These are phyloP conservation scores for Strix uralensis DNA, from an alignment of 2,113 vertebrate species.

Conservation along the genomic window DNA sequence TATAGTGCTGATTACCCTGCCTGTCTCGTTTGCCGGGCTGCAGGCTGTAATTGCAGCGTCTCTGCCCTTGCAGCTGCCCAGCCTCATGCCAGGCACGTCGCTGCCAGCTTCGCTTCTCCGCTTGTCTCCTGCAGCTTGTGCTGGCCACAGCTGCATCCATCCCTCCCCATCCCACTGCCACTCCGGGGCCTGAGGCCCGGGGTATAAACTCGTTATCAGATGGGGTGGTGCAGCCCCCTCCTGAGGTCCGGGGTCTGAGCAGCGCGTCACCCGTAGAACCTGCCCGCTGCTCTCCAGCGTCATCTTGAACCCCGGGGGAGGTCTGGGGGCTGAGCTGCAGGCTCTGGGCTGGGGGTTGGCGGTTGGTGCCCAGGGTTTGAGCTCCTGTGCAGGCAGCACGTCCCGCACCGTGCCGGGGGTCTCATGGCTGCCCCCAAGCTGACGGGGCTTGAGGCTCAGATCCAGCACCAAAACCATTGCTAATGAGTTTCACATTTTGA, in stretches of 20 bases:
- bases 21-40: not conserved
- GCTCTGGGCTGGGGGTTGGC: not conserved
- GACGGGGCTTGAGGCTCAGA: not conserved
- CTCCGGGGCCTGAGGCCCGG: not conserved
- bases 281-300: not conserved
- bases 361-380: no score
- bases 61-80: not conserved
- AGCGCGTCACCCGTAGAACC: fast-evolving
- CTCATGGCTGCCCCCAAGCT: not conserved
- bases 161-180: not conserved
- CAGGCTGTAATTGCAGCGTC: not conserved
- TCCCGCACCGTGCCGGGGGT: not conserved
- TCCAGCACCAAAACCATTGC: not conserved
- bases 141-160: not conserved
- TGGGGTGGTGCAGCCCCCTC: not conserved
- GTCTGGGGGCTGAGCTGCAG: no score
- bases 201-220: fast-evolving
- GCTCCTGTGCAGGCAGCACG: fast-evolving
- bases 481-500: not conserved
- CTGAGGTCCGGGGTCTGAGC: not conserved
- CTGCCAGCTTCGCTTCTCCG: not conserved
- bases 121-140: not conserved
- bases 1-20: not conserved
- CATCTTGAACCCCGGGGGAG: fast-evolving
- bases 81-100: not conserved